Base-by-base conservation (phyloP, 2,888 invertebrate genomes). In the Limenitis camilla region DNA sequence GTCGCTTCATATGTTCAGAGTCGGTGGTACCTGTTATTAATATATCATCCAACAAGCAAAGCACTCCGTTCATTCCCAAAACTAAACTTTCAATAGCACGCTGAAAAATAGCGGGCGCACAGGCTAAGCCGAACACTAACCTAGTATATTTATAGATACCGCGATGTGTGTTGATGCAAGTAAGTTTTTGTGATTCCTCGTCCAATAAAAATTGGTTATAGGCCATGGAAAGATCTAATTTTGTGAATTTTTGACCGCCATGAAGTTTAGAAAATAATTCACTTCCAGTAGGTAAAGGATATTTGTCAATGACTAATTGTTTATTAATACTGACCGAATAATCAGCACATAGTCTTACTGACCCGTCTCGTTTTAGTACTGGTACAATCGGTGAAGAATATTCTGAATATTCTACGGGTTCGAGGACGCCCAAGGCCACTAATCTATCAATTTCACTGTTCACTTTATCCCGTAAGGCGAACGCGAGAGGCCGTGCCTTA, bases 261-360 rank as follows among this genome's bases (percentile, higher is more conserved):
- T 61, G 38, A 27, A 65, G 40, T 35, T 55, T 61, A 7, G 63
- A 39, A 44, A 62, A 61, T 3, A 62, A 41, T 11, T 61, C 55
- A 1, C 55, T 45, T 6, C 60, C 46, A 0, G 56, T 60, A 0
- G 62, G 63, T 6, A 65, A 38, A 0, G 63, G 62, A 39, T 62
- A 64, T 29, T 63, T 55, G 11, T 65, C 65, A 1, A 61, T 31
- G 5, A 57, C 4, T 33, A 63, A 47, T n/a, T 61, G 57, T 54
- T 62, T 63, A 48, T 63, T 63, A 27, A 63, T 41, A n/a, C 53
- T 55, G n/a, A 57, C 53, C 1, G 63, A 62, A 47, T 56, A 64
- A 50, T 63, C 61, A 48, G 52, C 52, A 36, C 49, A 49, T 8
- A 49, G 58, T 30, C 32, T 35, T n/a, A 33, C 54, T 40, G 28